Base-by-base conservation (phyloP, 2,113 vertebrate genomes). In the Drymodes brunneopygia region DNA sequence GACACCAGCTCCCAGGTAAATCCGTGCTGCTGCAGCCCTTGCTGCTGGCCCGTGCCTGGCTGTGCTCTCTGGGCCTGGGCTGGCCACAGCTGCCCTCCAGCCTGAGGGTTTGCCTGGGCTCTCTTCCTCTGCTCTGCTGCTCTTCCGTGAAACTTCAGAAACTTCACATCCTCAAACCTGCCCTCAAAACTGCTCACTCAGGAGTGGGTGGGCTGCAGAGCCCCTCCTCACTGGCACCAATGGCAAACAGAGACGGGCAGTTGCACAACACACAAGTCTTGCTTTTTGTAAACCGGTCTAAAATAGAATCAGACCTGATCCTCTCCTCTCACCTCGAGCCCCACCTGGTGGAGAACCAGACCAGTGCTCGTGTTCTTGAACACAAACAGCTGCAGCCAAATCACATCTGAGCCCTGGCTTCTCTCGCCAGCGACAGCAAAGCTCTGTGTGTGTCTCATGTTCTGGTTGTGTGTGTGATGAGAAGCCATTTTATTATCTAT, bases 401-500 rank as follows among this genome's bases (percentile, higher is more conserved):
- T 51, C 38, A 10, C 2, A 5, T 62, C 79, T 57, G 53, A 77
- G 51, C 57, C 7, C 44, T 88, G 88, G 71, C 67, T 93, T 65
- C 58, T 36, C 89, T 53, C 7, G 28, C 45, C 62, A 61, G 61
- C 1, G 25, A 44, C 69, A 61, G 31, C 86, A 50, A 86, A 90
- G 65, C 44, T 58, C 27, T 65, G 73, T 1, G 64, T 79, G 81
- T 89, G 84, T 93, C 65, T 81, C 7, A 51, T 22, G 19, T 84
- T 70, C 71, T 64, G 61, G 53, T 86, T 12, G 35, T 77, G 84
- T 67, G 38, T 73, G 88, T 93, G 85, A 94, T 81, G 72, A 93
- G 91, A 95, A 96, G 92, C 92, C 96, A 96, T 95, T 92, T 92
- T 89, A 91, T 84, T 71, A 72, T 47, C n/a, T 51, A 33, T 54